Evolutionary conservation across 2,113 vertebrate genomes (phyloP), one percentile per base, ranked within the genome.

Genomic region (Corythornis madagascariensis): DNA sequence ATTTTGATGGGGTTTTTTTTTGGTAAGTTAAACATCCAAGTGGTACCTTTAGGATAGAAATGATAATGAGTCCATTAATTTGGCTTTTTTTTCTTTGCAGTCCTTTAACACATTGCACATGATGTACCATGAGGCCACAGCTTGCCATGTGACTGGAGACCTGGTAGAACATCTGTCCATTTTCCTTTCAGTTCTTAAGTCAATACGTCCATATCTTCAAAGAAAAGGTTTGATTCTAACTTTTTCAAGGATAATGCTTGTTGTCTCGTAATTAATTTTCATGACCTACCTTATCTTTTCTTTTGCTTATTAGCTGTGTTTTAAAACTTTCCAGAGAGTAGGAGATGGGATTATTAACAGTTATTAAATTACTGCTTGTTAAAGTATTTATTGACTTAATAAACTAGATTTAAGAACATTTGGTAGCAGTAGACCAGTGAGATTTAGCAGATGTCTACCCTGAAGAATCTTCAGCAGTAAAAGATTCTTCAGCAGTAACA

Each of bases 51-150:
- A 82, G 42, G 71, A 10, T 43, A 59, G 67, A 73, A 83, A 53
- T 21, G 5, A 9, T 81, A 35, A 64, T 14, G 19, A 47, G 8
- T 19, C 16, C 16, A 16, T 60, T 65, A 31, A 40, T 50, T 48
- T 43, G 12, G 18, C 38, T 75, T 83, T 13, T 17, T 75, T 86
- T 11, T 60, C 60, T 90, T 89, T 69, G 1, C 92, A 99, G 99
- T 99, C 99, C n/a, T 99, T 99, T 97, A 99, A 99, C 97, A 99
- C 99, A 0, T 97, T 99, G 93, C 99, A 99, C 98, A 99, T 99
- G 99, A 99, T 99, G 99, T 99, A 99, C 97, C 99, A 99, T 7
- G 99, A 99, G 98, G 99, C 99, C 42, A 99, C 99, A 45, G 99
- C 99, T 42, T 99, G 99, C 95, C 99, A 99, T 22, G 99, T 99